Percentiles rank a stretch among this genome's conserved stretches.
Conservation (phyloP, 2,797 vertebrate genomes). For the Dermochelys coriacea region DNA sequence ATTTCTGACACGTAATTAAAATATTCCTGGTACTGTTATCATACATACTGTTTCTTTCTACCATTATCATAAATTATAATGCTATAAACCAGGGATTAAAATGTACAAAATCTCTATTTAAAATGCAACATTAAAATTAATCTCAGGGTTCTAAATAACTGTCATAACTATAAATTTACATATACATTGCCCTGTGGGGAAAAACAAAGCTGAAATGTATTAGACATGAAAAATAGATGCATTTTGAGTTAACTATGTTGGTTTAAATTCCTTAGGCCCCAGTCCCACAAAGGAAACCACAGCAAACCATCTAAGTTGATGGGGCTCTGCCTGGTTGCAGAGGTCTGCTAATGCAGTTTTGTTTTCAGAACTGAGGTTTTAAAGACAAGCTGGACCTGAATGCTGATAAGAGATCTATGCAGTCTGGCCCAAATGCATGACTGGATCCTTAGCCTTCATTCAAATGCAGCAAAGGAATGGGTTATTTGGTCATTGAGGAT, state of each 20-base stretch:
- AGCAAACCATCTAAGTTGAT: neutral
- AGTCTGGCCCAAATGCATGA: neutral
- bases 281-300: neutral
- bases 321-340: neutral
- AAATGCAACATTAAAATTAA: neutral
- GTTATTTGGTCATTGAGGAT: neutral
- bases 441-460: neutral
- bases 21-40: neutral
- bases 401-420: neutral
- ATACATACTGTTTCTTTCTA: neutral
- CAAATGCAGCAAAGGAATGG: neutral
- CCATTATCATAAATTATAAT: constrained; percentile 2
- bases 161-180: neutral
- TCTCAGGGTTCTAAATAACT: neutral
- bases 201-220: neutral
- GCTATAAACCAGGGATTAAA: constrained; percentile 24
- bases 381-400: neutral
- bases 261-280: neutral
- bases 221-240: neutral
- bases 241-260: neutral
- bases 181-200: neutral
- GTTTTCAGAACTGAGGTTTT: neutral
- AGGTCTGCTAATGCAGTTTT: neutral
- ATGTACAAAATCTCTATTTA: neutral
- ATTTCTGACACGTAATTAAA: constrained; percentile 44